Conservation (phyloP, 2,888 invertebrate genomes). For the Sinodicranocentrus sp. region DNA sequence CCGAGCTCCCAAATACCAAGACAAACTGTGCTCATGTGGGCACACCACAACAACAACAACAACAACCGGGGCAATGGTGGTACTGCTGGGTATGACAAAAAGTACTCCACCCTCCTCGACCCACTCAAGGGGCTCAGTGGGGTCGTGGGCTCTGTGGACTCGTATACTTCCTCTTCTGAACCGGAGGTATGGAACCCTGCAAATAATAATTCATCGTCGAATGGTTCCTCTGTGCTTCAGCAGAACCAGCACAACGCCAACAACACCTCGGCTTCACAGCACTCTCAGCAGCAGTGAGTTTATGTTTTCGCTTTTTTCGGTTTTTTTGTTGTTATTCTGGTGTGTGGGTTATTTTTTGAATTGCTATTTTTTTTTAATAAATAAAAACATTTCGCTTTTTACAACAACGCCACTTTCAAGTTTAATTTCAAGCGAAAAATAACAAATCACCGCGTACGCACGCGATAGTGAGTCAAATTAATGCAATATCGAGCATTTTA, state of each 20-base stretch:
- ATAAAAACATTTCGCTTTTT: too few species aligned
- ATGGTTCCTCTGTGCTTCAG: constrained; percentile 43
- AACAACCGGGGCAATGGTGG: constrained; percentile 50
- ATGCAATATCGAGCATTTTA: too few species aligned
- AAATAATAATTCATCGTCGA: constrained; percentile 36
- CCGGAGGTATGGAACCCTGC: constrained; percentile 61
- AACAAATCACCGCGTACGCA: too few species aligned
- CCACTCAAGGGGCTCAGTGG: constrained; percentile 69
- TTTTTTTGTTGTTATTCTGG: constrained; percentile 8
- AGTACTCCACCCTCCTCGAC: constrained; percentile 57
- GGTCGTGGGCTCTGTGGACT: constrained; percentile 59
- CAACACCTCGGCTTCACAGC: constrained; percentile 21
- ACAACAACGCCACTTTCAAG: too few species aligned
- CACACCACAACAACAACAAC: constrained; percentile 78
- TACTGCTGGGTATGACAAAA: constrained; percentile 44
- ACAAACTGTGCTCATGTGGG: constrained; percentile 97
- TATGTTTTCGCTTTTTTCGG: constrained; percentile 32
- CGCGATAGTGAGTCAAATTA: too few species aligned
- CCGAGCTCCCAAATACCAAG: constrained; percentile 80
- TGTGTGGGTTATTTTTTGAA: neutral
- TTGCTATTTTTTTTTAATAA: too few species aligned
- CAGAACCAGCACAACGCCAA: constrained; percentile 5
- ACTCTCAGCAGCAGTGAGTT: constrained; percentile 39
- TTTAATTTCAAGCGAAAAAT: too few species aligned
- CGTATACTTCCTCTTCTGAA: neutral